These are phyloP conservation scores for Capitulum mitella DNA, from an alignment of 2,888 invertebrate genomes.

Conservation along the genomic window DNA sequence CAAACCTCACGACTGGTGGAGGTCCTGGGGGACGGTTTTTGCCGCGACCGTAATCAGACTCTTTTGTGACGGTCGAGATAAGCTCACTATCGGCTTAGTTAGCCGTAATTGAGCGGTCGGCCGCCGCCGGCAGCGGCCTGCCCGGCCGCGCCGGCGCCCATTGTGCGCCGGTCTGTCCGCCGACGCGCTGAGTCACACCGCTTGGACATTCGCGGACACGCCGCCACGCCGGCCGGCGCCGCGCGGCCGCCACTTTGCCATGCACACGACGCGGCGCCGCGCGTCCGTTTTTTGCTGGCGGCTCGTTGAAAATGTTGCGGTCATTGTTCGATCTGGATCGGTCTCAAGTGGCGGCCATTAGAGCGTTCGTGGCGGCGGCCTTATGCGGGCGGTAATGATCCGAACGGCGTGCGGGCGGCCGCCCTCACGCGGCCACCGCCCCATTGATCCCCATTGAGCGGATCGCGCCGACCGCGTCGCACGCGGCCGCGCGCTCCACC, in stretches of 20 bases:
- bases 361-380: neutral
- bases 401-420: too few species aligned
- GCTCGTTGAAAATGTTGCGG: too few species aligned
- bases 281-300: neutral
- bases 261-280: neutral
- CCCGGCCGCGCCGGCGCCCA: neutral
- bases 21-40: neutral
- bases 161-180: neutral
- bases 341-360: neutral
- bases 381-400: neutral
- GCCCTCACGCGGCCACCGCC: neutral
- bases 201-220: too few species aligned
- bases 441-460: neutral
- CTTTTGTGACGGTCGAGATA: neutral
- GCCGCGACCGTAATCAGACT: neutral
- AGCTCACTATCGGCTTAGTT: neutral
- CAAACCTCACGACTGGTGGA: too few species aligned
- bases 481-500: too few species aligned
- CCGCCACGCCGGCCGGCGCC: too few species aligned
- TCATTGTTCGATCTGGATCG: neutral
- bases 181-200: neutral
- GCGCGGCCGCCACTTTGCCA: neutral
- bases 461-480: too few species aligned
- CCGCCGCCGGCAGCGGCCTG: neutral
- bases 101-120: neutral